Conservation (phyloP, 2,888 invertebrate species). For the Parascotia fuliginaria region DNA sequence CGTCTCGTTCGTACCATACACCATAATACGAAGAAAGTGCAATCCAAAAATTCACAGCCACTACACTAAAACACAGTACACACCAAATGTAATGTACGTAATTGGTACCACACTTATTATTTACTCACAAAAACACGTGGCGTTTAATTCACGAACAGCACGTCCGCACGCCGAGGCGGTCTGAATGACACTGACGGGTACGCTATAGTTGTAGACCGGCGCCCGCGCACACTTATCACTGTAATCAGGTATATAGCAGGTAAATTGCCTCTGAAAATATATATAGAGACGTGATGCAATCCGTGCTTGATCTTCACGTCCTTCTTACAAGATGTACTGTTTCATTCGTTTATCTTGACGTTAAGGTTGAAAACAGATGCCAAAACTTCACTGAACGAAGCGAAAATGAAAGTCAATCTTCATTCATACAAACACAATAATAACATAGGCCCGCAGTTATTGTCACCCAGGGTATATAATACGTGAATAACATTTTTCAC, state of each 20-base stretch:
- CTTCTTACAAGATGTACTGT: slow-evolving; percentile 45
- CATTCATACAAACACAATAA: not conserved
- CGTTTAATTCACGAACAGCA: slow-evolving; percentile 34
- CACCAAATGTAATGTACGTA: slow-evolving; percentile 58
- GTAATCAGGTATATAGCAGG: slow-evolving; percentile 61
- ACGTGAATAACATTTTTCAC: not conserved
- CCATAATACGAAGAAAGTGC: slow-evolving; percentile 47
- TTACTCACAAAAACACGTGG: slow-evolving; percentile 78
- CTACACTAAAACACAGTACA: slow-evolving; percentile 53
- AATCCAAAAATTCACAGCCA: slow-evolving; percentile 64
- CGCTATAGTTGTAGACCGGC: slow-evolving; percentile 49
- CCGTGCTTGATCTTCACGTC: slow-evolving; percentile 51
- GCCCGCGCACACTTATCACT: slow-evolving; percentile 65
- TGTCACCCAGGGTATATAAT: not conserved
- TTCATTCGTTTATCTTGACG: too few relatives aligned
- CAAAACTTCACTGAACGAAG: slow-evolving; percentile 31
- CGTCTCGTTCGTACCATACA: slow-evolving; percentile 58
- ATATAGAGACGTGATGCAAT: slow-evolving; percentile 60
- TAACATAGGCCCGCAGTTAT: not conserved
- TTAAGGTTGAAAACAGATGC: slow-evolving; percentile 16
- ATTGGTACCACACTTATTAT: slow-evolving; percentile 58
- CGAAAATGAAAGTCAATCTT: slow-evolving; percentile 35
- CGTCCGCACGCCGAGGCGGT: slow-evolving; percentile 60
- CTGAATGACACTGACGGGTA: slow-evolving; percentile 63
- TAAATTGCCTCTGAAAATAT: slow-evolving; percentile 73